Conservation (phyloP, 2,888 invertebrate genomes). For the Lottia scabra region DNA sequence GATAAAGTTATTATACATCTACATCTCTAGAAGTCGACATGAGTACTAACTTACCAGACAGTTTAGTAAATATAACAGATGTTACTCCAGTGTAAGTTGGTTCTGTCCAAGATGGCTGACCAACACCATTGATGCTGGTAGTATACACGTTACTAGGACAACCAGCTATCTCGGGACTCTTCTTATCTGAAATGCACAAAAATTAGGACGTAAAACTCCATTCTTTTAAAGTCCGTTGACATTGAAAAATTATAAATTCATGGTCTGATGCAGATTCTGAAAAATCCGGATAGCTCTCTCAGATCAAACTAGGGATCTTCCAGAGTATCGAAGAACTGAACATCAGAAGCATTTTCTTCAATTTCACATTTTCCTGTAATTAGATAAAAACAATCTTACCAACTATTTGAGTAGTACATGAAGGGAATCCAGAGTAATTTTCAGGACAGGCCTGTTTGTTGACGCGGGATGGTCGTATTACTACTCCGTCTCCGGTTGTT, state of each 20-base stretch:
- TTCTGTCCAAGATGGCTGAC: background rate
- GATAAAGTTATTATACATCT: no score
- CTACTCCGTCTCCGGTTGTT: background rate
- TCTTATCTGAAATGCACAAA: background rate
- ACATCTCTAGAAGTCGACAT: no score
- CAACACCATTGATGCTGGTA: background rate
- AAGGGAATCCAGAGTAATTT: conserved; percentile 4
- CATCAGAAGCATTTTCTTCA: no score
- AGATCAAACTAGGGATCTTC: no score
- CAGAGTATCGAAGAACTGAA: no score
- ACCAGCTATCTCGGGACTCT: background rate
- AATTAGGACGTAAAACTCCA: no score
- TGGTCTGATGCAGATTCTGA: no score
- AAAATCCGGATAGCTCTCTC: no score
- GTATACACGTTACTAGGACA: background rate
- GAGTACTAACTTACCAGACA: background rate
- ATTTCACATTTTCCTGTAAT: no score
- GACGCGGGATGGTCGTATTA: conserved; percentile 6
- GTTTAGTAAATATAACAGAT: background rate
- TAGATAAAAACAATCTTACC: background rate
- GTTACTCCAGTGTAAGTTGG: background rate
- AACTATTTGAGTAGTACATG: background rate
- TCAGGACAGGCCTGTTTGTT: conserved; percentile 3
- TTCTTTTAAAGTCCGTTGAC: no score
- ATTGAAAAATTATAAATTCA: no score